phyloP scores from a whole-genome alignment of 1,140 invertebrate species.

The Bradynema listronoti region DNA sequence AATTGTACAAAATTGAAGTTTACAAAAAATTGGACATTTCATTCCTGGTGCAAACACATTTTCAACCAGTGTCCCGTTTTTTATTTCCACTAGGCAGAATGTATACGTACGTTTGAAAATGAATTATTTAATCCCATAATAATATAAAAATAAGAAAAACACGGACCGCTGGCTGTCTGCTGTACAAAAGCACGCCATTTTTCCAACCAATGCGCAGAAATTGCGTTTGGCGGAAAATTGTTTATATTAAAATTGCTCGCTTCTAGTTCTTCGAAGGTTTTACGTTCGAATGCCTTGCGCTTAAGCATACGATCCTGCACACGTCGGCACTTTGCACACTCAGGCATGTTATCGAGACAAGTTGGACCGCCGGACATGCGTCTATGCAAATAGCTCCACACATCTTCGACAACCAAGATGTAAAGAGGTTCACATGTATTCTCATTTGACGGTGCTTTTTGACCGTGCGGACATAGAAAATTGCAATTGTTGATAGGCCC shows the following conservation, averaged over 20 bases:
- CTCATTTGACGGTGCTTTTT: slow-evolving; percentile 18
- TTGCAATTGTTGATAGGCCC: slow-evolving; percentile 89
- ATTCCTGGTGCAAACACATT: too few species aligned
- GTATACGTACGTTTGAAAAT: too few species aligned
- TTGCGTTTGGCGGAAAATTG: slow-evolving; percentile 13
- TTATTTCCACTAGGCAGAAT: too few species aligned
- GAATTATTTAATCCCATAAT: too few species aligned
- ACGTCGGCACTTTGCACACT: slow-evolving; percentile 11
- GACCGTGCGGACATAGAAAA: slow-evolving; percentile 84
- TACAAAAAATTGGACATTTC: too few species aligned
- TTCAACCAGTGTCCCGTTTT: too few species aligned
- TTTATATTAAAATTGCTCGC: too few species aligned
- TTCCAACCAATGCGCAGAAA: slow-evolving; percentile 19
- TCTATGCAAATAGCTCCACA: slow-evolving; percentile 23
- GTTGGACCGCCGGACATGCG: slow-evolving; percentile 20
- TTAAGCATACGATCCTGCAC: neutral
- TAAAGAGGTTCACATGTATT: neutral
- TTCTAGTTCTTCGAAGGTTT: neutral
- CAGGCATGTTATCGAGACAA: neutral
- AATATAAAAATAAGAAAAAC: too few species aligned
- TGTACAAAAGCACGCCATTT: slow-evolving; percentile 19
- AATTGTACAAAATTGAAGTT: too few species aligned
- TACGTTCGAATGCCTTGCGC: slow-evolving; percentile 10
- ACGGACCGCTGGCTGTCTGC: too few species aligned
- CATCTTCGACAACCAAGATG: slow-evolving; percentile 10